Percentiles rank a stretch among this genome's conserved stretches.
Evolutionary conservation across 92 coral and sea anemone genomes (phyloP).

Genomic region (Hydrozoanthus gracilis): DNA sequence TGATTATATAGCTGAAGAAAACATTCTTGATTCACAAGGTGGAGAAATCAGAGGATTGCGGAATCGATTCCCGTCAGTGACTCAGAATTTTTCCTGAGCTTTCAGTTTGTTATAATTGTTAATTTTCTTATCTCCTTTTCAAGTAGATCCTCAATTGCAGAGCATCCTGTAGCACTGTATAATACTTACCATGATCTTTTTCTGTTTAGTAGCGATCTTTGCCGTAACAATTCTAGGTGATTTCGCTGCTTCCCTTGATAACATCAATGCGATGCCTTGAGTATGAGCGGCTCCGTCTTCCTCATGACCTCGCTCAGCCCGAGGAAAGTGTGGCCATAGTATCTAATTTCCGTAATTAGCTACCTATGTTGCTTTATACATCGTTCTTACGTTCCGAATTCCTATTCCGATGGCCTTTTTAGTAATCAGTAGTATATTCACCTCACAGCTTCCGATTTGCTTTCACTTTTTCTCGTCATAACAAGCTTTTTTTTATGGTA

Average conservation of each 20-base stretch:
- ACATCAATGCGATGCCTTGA: slow-evolving; percentile 1
- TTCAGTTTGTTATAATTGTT: too few relatives aligned
- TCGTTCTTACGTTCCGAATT: neutral
- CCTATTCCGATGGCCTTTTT: neutral
- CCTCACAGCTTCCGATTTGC: neutral
- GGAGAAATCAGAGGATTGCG: too few relatives aligned
- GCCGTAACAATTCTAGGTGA: neutral
- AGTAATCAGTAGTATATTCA: neutral
- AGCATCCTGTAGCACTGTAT: neutral
- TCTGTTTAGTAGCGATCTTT: neutral
- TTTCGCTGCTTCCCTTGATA: slow-evolving; percentile 8
- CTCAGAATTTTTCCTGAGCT: too few relatives aligned
- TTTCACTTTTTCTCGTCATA: neutral
- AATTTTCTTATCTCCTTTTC: neutral
- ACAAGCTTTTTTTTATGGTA: slow-evolving; percentile 5
- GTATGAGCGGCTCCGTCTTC: slow-evolving; percentile 8
- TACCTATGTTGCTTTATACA: neutral
- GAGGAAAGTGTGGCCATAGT: neutral
- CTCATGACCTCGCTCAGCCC: slow-evolving; percentile 1
- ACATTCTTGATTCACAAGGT: too few relatives aligned
- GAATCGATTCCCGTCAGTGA: too few relatives aligned
- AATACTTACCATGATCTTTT: neutral
- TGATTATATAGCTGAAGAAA: too few relatives aligned
- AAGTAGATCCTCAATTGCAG: neutral
- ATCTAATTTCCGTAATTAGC: neutral